Evolutionary conservation across 2,113 vertebrate species (phyloP).

Genomic region (Bambusicola thoracicus): DNA sequence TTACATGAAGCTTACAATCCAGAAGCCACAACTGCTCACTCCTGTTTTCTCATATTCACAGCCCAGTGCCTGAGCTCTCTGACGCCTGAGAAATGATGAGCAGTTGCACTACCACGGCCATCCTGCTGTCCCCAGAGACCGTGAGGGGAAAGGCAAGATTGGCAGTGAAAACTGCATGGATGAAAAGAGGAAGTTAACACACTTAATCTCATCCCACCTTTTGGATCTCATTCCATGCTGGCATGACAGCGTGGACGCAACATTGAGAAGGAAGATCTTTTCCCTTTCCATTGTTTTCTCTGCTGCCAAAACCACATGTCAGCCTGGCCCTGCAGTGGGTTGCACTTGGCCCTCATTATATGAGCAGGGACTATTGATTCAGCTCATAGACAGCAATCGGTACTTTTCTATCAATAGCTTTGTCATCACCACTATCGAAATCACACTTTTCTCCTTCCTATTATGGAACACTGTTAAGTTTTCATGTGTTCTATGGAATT

Average conservation of each 20-base stretch:
- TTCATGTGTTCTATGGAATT: neutral
- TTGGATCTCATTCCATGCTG: neutral
- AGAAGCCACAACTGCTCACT: neutral
- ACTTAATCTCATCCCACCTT: neutral
- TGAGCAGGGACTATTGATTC: neutral
- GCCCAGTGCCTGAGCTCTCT: neutral
- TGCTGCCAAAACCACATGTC: neutral
- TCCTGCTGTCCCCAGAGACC: neutral
- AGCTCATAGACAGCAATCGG: neutral
- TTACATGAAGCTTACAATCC: neutral
- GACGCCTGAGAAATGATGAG: neutral
- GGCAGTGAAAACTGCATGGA: neutral
- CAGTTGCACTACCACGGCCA: accelerated
- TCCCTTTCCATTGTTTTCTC: neutral
- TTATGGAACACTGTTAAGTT: neutral
- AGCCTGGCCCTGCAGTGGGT: neutral
- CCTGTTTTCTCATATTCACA: accelerated
- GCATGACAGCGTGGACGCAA: neutral
- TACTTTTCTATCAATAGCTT: neutral
- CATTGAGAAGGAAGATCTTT: neutral
- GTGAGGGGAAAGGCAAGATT: neutral
- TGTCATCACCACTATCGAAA: neutral
- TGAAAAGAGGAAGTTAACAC: neutral
- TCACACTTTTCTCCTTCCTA: neutral
- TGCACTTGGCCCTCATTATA: neutral